Percentiles rank a stretch among this genome's conserved stretches.
These are phyloP conservation scores for Passer domesticus DNA, from an alignment of 2,113 vertebrate species.

Conservation along the genomic window DNA sequence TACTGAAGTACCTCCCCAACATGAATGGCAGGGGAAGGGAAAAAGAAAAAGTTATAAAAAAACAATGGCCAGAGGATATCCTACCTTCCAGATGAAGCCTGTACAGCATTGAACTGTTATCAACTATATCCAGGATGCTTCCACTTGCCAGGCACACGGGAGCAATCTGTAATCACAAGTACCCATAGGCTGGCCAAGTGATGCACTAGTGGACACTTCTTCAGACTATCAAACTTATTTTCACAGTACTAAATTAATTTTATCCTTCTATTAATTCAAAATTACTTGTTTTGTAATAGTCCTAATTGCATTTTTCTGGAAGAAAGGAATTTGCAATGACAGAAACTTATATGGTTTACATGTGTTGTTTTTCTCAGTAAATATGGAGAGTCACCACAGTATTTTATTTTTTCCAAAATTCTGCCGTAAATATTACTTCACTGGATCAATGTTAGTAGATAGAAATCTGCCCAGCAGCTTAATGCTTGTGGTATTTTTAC, in stretches of 20 bases:
- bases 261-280: not conserved
- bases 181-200: not conserved
- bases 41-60: not conserved
- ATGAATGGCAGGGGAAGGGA: not conserved
- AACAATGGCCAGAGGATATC: not conserved
- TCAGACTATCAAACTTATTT: not conserved
- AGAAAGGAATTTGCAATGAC: not conserved
- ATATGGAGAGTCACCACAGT: not conserved
- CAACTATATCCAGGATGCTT: slow-evolving; percentile 86
- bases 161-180: slow-evolving; percentile 74
- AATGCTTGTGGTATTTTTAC: not conserved
- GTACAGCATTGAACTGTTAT: slow-evolving; percentile 87
- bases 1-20: not conserved
- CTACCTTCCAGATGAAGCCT: slow-evolving; percentile 93
- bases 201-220: not conserved
- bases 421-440: not conserved
- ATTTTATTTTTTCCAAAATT: not conserved
- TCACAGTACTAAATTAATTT: not conserved
- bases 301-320: not conserved
- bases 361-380: not conserved
- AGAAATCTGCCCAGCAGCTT: not conserved
- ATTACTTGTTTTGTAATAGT: not conserved
- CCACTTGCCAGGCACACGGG: slow-evolving; percentile 69
- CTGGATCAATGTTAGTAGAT: not conserved
- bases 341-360: not conserved